Evolutionary conservation across 2,888 invertebrate genomes (phyloP).

Genomic region (Melanophora roralis): DNA sequence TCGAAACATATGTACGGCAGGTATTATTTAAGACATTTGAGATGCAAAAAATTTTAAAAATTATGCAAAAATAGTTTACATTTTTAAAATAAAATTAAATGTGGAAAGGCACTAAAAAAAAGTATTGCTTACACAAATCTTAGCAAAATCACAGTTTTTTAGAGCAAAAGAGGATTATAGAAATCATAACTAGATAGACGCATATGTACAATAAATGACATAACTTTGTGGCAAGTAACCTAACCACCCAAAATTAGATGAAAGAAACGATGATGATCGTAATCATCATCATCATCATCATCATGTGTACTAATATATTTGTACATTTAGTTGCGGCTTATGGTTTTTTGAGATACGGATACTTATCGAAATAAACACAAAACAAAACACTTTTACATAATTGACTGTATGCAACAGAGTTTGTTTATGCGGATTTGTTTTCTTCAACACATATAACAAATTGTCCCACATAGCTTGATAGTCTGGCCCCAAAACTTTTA

Average conservation of each 20-base stretch:
- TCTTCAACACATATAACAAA: background rate
- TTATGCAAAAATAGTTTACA: conserved; percentile 46
- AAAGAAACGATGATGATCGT: background rate
- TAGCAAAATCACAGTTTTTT: background rate
- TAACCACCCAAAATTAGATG: conserved; percentile 27
- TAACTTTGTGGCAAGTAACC: conserved; percentile 53
- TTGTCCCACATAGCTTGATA: conserved; percentile 24
- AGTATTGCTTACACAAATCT: conserved; percentile 54
- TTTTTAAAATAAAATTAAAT: too few species aligned
- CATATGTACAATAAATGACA: conserved; percentile 38
- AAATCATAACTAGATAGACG: conserved; percentile 26
- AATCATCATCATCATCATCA: background rate
- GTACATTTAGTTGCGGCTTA: conserved; percentile 34
- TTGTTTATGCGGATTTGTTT: too few species aligned
- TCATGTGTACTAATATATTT: background rate
- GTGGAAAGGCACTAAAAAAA: too few species aligned
- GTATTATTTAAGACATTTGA: conserved; percentile 53
- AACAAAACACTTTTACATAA: too few species aligned
- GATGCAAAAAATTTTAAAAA: conserved; percentile 12
- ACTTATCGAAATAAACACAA: conserved; percentile 4
- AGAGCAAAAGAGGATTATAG: conserved; percentile 4
- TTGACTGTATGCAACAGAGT: too few species aligned
- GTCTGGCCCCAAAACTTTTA: background rate
- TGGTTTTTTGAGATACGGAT: conserved; percentile 30
- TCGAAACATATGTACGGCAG: too few species aligned